phyloP scores from a whole-genome alignment of 2,113 vertebrate genomes.

The Dunckerocampus dactyliophorus region DNA sequence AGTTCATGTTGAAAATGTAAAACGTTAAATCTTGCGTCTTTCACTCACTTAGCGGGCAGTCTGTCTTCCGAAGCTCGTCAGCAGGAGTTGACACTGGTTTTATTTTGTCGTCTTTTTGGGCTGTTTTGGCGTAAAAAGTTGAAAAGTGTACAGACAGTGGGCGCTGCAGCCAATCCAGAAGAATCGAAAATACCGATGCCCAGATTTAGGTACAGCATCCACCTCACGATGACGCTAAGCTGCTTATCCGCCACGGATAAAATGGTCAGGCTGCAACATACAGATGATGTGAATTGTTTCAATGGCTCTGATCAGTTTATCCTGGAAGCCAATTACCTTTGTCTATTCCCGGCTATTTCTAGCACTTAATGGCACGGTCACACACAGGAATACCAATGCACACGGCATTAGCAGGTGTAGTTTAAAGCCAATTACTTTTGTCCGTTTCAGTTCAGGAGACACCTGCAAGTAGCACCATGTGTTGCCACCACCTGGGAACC shows the following conservation, averaged over 20 bases:
- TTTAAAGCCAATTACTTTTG: conserved; percentile 31
- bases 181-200: not conserved
- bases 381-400: conserved; percentile 15
- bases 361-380: conserved; percentile 32
- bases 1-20: conserved; percentile 17
- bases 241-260: conserved; percentile 22
- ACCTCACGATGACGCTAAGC: conserved; percentile 26
- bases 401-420: conserved; percentile 2
- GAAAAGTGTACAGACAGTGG: not conserved
- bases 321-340: conserved; percentile 51
- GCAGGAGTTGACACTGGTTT: too few species aligned
- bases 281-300: conserved; percentile 24
- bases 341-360: conserved; percentile 55
- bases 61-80: conserved; percentile 16
- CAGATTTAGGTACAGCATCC: not conserved
- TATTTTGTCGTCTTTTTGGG: too few species aligned
- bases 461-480: not conserved
- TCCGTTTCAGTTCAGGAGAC: conserved; percentile 9
- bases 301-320: conserved; percentile 38
- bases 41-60: conserved; percentile 29
- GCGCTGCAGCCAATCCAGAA: not conserved
- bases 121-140: not conserved
- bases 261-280: conserved; percentile 22
- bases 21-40: conserved; percentile 22
- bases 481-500: not conserved